phyloP scores from a whole-genome alignment of 2,113 vertebrate species.

The Astur gentilis region DNA sequence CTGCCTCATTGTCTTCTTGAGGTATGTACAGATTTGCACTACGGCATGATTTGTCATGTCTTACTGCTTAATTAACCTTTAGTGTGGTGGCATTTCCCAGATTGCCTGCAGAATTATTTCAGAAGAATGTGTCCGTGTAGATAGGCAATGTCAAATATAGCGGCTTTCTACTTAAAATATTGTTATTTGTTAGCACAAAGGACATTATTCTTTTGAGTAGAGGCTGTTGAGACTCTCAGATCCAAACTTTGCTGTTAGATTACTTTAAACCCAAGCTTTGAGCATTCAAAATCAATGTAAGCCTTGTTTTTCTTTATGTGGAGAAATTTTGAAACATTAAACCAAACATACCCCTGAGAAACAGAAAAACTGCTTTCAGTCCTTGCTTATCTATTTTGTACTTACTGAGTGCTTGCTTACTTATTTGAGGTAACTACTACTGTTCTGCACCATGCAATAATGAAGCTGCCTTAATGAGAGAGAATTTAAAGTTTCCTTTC shows the following conservation, averaged over 20 bases:
- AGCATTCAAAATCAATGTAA: background rate
- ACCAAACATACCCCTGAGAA: background rate
- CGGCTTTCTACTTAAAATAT: conserved; percentile 26
- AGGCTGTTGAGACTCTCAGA: background rate
- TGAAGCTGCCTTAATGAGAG: background rate
- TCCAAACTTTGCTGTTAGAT: background rate
- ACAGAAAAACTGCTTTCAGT: background rate
- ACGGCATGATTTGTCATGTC: conserved; percentile 38
- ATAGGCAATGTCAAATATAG: conserved; percentile 47
- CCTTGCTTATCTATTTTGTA: background rate
- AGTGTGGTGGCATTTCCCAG: conserved; percentile 34
- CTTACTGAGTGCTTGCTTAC: background rate
- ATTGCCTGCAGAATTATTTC: conserved; percentile 34
- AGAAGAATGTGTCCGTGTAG: conserved; percentile 38
- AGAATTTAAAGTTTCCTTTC: background rate
- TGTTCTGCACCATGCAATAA: background rate
- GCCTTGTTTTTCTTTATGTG: background rate
- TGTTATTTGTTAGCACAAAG: background rate
- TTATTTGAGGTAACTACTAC: background rate
- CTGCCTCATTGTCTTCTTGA: conserved; percentile 3
- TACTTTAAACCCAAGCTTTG: background rate
- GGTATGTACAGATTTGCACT: background rate
- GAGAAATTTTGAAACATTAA: background rate
- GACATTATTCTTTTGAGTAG: background rate
- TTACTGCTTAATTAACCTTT: conserved; percentile 60